Evolutionary conservation across 2,113 vertebrate genomes (phyloP), one percentile per base, ranked within the genome.

Genomic region (Crotophaga sulcirostris): DNA sequence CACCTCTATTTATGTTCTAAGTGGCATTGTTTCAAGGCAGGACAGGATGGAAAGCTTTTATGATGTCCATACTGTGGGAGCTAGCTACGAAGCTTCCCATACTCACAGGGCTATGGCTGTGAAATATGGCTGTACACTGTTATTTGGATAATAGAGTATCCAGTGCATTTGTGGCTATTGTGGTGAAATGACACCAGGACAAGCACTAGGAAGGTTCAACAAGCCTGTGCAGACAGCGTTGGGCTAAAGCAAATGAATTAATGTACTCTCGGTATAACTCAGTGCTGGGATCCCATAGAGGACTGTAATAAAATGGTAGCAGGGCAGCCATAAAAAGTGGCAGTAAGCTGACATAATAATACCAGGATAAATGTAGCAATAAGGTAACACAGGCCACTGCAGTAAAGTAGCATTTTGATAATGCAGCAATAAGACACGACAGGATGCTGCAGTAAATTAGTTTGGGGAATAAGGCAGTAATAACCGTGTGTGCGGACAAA

Each of bases 361-460:
- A 90, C 92, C 74, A 94, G 93, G 87, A 97, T 96, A 96, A 96
- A 96, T 97, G 91, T 96, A 97, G 96, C 94, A 97, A 95, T 97
- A 97, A 96, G 92, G 95, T 94, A 96, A 96, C 92, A 92, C 74
- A 94, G 93, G 93, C 90, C 17, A 1, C 94, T 93, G 89, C 92
- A 96, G 94, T 96, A 92, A 97, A 95, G 94, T 95, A 94, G 89
- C 87, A 94, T 88, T 94, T 94, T 90, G 90, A 83, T 92, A 95
- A 95, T 93, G 93, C 94, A 96, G 92, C 88, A 96, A 87, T 95
- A 96, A 96, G 93, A 90, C 90, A 91, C 87, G 86, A 93, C 64
- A 90, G 88, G 90, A 90, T 6, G 76, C 96, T 92, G 93, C 94
- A 92, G 92, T 94, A 94, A 89, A 95, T 86, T 87, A 82, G 85